Conservation (phyloP, 2,888 invertebrate genomes). For the Papilio protenor region DNA sequence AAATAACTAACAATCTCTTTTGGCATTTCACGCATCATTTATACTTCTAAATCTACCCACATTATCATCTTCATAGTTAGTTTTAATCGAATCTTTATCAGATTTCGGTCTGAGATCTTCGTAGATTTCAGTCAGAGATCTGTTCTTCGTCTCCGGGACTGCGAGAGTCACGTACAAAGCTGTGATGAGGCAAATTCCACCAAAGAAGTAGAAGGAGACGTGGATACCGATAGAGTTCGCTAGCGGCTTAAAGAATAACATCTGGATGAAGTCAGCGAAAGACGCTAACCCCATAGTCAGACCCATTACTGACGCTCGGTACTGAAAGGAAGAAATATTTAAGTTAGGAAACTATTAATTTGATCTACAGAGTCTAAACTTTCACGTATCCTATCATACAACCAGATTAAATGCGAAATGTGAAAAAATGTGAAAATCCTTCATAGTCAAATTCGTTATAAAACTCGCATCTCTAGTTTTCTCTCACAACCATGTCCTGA, state of each 20-base stretch:
- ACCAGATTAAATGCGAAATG: no score
- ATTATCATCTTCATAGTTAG: neutral
- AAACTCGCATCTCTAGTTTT: no score
- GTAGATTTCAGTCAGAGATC: constrained; percentile 63
- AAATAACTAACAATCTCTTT: constrained; percentile 12
- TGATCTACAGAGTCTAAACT: neutral
- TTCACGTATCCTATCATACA: neutral
- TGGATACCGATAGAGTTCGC: constrained; percentile 62
- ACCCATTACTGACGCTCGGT: constrained; percentile 72
- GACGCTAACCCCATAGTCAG: constrained; percentile 65
- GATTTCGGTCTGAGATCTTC: constrained; percentile 64
- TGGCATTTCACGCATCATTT: constrained; percentile 7
- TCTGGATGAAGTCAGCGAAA: constrained; percentile 63
- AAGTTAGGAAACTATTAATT: neutral
- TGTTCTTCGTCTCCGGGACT: constrained; percentile 67
- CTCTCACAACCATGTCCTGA: no score
- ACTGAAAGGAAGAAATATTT: constrained; percentile 60
- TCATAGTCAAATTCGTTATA: no score
- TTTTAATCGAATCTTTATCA: constrained; percentile 48
- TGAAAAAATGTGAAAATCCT: no score
- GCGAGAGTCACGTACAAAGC: constrained; percentile 59
- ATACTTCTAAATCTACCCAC: constrained; percentile 25
- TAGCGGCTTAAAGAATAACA: constrained; percentile 69
- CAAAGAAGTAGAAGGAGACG: constrained; percentile 67
- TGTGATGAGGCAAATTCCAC: constrained; percentile 58